Conservation (phyloP, 2,797 vertebrate genomes). For the Scarus forsteni region DNA sequence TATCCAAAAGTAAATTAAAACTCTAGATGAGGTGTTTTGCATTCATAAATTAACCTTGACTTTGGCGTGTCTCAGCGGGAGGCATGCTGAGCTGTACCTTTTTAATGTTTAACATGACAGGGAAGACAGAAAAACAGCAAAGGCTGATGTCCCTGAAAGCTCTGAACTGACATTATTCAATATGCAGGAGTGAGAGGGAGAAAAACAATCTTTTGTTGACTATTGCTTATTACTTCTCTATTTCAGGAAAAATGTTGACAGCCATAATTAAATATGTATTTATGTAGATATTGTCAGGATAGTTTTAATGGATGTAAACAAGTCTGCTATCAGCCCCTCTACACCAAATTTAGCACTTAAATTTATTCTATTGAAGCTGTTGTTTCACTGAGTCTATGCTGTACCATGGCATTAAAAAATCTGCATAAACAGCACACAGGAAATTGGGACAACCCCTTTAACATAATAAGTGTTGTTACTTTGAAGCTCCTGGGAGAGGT, state of each 20-base stretch:
- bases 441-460: constrained; percentile 27
- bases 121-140: constrained; percentile 44
- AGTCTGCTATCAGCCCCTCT: constrained; percentile 3
- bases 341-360: constrained; percentile 4
- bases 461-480: constrained; percentile 6
- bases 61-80: constrained; percentile 56
- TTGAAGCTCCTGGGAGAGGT: too few relatives aligned
- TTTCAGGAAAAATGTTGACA: constrained; percentile 56
- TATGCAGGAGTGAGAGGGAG: constrained; percentile 32
- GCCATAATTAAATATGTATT: constrained; percentile 63
- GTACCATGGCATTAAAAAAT: not conserved
- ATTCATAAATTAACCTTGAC: constrained; percentile 71
- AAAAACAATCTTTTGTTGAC: constrained; percentile 51
- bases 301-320: constrained; percentile 35
- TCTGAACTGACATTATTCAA: constrained; percentile 56
- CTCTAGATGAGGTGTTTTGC: constrained; percentile 53
- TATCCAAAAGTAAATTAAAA: constrained; percentile 33
- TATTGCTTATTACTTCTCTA: constrained; percentile 7
- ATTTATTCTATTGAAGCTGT: constrained; percentile 4
- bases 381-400: not conserved
- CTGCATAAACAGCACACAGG: constrained; percentile 1
- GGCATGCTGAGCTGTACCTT: constrained; percentile 49
- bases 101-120: constrained; percentile 75
- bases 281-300: constrained; percentile 47
- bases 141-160: constrained; percentile 66